These are phyloP conservation scores for Drosophila helvetica DNA, from an alignment of 2,888 invertebrate genomes.

Conservation along the genomic window DNA sequence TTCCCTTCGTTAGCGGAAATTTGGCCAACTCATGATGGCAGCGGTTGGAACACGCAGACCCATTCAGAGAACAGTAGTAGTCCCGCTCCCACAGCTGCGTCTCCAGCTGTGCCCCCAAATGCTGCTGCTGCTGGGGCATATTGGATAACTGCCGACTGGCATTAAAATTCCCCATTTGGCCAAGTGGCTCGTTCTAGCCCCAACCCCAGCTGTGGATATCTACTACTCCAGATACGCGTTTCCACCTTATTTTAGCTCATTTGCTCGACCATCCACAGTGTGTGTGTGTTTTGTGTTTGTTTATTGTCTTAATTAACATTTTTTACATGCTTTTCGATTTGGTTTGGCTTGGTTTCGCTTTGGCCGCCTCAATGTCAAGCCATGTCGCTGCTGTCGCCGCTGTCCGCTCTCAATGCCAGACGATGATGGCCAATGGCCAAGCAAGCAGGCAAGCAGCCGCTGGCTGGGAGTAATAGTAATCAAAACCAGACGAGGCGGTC, in stretches of 20 bases:
- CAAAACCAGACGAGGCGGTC: conserved; percentile 63
- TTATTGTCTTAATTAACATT: conserved; percentile 32
- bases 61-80: conserved; percentile 9
- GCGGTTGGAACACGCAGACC: conserved; percentile 23
- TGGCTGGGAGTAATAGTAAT: conserved; percentile 30
- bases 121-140: conserved; percentile 11
- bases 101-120: conserved; percentile 53
- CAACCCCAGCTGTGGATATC: conserved; percentile 9
- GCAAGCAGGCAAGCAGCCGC: background rate
- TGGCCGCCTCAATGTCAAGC: conserved; percentile 68
- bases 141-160: conserved; percentile 2
- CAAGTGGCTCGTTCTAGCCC: conserved; percentile 24
- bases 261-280: background rate
- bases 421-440: conserved; percentile 49
- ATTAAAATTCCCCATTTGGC: background rate
- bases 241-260: conserved; percentile 30
- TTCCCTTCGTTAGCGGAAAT: conserved; percentile 32
- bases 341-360: conserved; percentile 33
- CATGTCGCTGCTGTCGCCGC: conserved; percentile 42
- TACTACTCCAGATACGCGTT: conserved; percentile 32
- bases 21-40: conserved; percentile 52
- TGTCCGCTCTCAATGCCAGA: too few species aligned
- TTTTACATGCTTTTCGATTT: conserved; percentile 40
- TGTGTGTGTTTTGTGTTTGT: conserved; percentile 2
- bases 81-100: conserved; percentile 22